These are phyloP conservation scores for Stenopsyche tienmushanensis DNA, from an alignment of 1,140 invertebrate species.

Conservation along the genomic window DNA sequence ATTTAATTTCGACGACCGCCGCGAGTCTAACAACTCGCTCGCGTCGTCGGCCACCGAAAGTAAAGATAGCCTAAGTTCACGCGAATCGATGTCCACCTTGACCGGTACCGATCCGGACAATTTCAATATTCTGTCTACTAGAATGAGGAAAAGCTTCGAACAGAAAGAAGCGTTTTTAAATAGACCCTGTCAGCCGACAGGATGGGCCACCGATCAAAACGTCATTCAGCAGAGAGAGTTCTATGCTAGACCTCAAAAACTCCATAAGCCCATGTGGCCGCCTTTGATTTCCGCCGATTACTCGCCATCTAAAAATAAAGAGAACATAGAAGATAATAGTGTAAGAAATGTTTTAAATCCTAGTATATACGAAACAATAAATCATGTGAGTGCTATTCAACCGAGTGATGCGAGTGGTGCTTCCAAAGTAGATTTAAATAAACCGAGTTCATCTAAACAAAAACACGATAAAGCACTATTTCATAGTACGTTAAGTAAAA, in stretches of 20 bases:
- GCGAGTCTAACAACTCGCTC: conserved; percentile 61
- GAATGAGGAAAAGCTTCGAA: conserved; percentile 78
- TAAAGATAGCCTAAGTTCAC: conserved; percentile 65
- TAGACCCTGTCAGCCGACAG: conserved; percentile 67
- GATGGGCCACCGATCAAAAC: conserved; percentile 55
- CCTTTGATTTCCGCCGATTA: conserved; percentile 54
- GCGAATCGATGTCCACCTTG: conserved; percentile 65
- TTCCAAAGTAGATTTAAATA: conserved; percentile 35
- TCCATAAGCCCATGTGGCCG: conserved; percentile 73
- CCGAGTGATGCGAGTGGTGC: conserved; percentile 34
- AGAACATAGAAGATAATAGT: conserved; percentile 35
- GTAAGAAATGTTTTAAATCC: conserved; percentile 9
- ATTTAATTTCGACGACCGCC: conserved; percentile 47
- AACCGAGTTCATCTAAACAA: conserved; percentile 43
- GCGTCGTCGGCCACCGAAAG: conserved; percentile 60
- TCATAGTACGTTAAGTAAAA: conserved; percentile 62
- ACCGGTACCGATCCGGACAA: conserved; percentile 67
- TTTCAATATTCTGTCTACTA: conserved; percentile 63
- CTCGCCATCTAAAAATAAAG: conserved; percentile 32
- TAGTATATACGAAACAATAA: conserved; percentile 24
- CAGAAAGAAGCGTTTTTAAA: conserved; percentile 86
- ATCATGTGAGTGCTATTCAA: conserved; percentile 34
- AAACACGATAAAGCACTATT: conserved; percentile 58
- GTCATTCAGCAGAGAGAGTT: conserved; percentile 67
- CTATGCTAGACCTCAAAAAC: conserved; percentile 73